Conservation (phyloP, 2,113 vertebrate species). For the Carassius auratus region DNA sequence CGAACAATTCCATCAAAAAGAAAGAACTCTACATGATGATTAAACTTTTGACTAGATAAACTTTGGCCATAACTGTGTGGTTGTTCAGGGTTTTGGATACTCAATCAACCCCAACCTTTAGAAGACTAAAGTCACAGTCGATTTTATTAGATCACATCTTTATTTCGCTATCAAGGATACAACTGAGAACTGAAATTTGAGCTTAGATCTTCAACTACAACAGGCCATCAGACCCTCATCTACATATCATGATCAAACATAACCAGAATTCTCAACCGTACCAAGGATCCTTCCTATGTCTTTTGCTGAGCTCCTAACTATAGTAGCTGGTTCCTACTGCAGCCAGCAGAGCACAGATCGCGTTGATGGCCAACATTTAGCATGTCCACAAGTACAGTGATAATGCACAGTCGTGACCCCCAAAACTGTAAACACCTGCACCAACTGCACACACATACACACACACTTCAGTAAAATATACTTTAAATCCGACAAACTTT, state of each 20-base stretch:
- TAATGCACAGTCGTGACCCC: slow-evolving; percentile 47
- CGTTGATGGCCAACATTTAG: slow-evolving; percentile 18
- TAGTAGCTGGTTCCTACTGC: slow-evolving; percentile 46
- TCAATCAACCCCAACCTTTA: not conserved
- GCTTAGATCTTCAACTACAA: too few relatives aligned
- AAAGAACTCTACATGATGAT: not conserved
- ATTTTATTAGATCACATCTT: not conserved
- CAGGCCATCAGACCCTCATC: too few relatives aligned
- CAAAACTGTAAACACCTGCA: slow-evolving; percentile 67
- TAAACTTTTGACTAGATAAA: not conserved
- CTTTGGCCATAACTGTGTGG: not conserved
- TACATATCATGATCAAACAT: not conserved
- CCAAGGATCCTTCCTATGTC: not conserved
- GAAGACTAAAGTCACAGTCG: not conserved
- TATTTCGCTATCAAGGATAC: not conserved
- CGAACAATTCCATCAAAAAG: not conserved
- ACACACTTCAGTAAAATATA: not conserved
- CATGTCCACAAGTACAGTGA: not conserved
- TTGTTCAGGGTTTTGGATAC: not conserved
- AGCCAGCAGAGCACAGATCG: slow-evolving; percentile 54
- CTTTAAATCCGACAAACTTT: too few relatives aligned
- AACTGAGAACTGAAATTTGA: too few relatives aligned
- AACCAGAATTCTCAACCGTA: accelerated
- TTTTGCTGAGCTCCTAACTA: slow-evolving; percentile 40
- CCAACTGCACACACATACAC: slow-evolving; percentile 54